Base-by-base conservation (phyloP, 2,888 invertebrate genomes). In the Scaptomyza cyrtandrae region DNA sequence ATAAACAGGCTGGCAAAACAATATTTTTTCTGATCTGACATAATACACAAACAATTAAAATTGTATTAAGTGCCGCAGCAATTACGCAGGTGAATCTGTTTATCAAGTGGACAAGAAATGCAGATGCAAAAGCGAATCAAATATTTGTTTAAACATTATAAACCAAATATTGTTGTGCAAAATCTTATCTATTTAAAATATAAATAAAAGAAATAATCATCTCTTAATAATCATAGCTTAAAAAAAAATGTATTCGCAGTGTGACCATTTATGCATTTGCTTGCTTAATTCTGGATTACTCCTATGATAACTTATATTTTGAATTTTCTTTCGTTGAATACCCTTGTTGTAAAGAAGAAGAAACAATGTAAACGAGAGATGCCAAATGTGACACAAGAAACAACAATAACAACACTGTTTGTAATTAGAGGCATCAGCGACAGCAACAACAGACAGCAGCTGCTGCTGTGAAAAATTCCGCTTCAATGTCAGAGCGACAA, bases 371-470 rank as follows among this genome's bases (percentile, higher is more conserved):
- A 72, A 73, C 66, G 46, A 69, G 48, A 74, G 78, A 83, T 86
- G 80, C 86, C 64, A 80, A 86, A 83, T 86, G 80, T 83, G 86
- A 72, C 80, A 86, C 88, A 88, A 80, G 67, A 83, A 88, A 86
- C 86, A 78, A 81, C 84, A 71, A 71, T 46, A 70, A 69, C 24
- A 50, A 54, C 19, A 65, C 48, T 33, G 66, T 75, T 65, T 66
- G 82, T 86, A 86, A 88, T 86, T 88, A 88, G 74, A 88, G 67
- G 80, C 78, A 73, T 60, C 66, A 71, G 44, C 58, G 52, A 41
- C 62, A 48, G 54, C 50, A 41, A 41, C 41, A 41, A 41, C 41
- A 16, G 6, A 69, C 39, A 16, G 54, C 57, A 59, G 72, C 52
- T 52, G 80, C 59, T 46, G 68, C 68, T 74, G 61, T 33, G 58